Conservation (phyloP, 2,797 vertebrate species). For the Scarus forsteni region DNA sequence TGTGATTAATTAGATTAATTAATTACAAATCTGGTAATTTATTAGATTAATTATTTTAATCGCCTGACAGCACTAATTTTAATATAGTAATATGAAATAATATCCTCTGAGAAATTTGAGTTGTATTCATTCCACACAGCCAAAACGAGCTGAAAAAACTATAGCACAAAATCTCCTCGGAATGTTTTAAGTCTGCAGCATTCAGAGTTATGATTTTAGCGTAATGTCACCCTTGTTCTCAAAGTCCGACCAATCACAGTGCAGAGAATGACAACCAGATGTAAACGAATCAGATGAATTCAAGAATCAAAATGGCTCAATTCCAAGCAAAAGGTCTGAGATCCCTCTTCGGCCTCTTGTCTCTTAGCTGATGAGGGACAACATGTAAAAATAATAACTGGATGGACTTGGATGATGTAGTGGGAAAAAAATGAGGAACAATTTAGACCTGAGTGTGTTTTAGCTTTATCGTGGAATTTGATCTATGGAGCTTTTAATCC, state of each 20-base stretch:
- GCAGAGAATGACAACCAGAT: conserved; percentile 72
- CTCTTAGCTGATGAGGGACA: conserved; percentile 46
- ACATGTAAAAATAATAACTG: conserved; percentile 23
- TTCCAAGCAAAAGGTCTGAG: conserved; percentile 78
- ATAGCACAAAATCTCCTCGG: too few relatives aligned
- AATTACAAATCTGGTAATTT: too few relatives aligned
- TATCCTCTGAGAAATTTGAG: too few relatives aligned
- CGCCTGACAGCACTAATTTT: too few relatives aligned
- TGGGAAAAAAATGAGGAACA: conserved; percentile 71
- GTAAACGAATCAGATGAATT: conserved; percentile 77
- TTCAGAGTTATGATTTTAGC: conserved; percentile 50
- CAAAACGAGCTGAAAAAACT: too few relatives aligned
- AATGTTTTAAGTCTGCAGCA: neutral
- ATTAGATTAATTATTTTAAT: too few relatives aligned
- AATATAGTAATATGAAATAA: too few relatives aligned
- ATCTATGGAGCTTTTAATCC: neutral
- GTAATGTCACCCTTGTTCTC: conserved; percentile 78
- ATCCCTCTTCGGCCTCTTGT: conserved; percentile 56
- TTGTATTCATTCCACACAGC: too few relatives aligned
- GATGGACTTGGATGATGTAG: conserved; percentile 56
- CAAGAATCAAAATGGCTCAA: conserved; percentile 67
- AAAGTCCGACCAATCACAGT: conserved; percentile 77
- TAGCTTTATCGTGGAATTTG: neutral
- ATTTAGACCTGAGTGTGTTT: too few relatives aligned
- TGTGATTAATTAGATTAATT: too few relatives aligned